These are phyloP conservation scores for Leptoclinus maculatus DNA, from an alignment of 2,797 vertebrate genomes.

Conservation along the genomic window DNA sequence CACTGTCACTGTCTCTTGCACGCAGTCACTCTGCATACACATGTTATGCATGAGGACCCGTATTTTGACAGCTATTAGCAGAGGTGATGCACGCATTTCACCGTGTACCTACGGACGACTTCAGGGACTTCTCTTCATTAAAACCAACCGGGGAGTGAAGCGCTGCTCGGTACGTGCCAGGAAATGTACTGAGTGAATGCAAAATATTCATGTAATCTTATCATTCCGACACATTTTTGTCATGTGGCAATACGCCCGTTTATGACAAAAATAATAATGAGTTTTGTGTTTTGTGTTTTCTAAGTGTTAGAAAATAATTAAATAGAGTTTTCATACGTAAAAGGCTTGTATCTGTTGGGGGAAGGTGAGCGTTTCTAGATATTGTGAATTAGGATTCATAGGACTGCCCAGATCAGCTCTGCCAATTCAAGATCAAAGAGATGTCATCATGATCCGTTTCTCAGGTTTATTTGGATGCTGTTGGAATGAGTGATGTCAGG, in stretches of 20 bases:
- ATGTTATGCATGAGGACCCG: conserved; percentile 36
- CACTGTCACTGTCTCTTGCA: conserved; percentile 8
- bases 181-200: conserved; percentile 15
- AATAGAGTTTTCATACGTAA: background rate
- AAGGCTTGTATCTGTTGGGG: background rate
- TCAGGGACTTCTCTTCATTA: conserved; percentile 56
- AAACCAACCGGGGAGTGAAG: conserved; percentile 20
- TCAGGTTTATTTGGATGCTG: conserved; percentile 42
- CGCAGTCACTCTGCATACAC: conserved; percentile 2
- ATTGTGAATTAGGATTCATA: conserved; percentile 39
- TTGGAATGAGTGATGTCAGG: conserved; percentile 41
- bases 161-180: background rate
- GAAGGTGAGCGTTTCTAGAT: background rate
- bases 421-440: conserved; percentile 69
- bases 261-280: background rate
- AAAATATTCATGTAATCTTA: conserved; percentile 27
- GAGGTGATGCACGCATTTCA: conserved; percentile 53
- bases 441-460: conserved; percentile 58
- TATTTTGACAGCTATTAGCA: conserved; percentile 57
- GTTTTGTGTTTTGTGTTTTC: background rate
- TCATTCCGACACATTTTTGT: conserved; percentile 2
- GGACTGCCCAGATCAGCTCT: conserved; percentile 41
- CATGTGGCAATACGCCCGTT: background rate
- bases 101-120: conserved; percentile 38
- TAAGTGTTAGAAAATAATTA: background rate